phyloP scores from a whole-genome alignment of 2,797 vertebrate genomes.

The Morelia viridis region DNA sequence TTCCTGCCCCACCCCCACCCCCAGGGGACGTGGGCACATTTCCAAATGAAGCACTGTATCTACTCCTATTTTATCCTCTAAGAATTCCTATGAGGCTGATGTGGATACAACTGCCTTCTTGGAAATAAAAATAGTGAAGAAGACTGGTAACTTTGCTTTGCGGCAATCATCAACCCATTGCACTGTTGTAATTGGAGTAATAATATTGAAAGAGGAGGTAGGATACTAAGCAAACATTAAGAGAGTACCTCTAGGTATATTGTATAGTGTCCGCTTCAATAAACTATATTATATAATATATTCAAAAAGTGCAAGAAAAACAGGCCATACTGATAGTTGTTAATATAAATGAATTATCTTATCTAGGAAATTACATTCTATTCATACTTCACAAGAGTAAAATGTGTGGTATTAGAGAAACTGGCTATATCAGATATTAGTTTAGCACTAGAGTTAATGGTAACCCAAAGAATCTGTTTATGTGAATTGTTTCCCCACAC shows the following conservation, averaged over 20 bases:
- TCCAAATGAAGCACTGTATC: neutral
- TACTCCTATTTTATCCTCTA: neutral
- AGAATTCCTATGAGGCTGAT: neutral
- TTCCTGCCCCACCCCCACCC: neutral
- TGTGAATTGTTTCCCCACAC: neutral
- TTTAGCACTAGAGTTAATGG: neutral
- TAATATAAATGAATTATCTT: neutral
- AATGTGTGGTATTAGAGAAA: neutral
- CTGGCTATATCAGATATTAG: neutral
- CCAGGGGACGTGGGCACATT: neutral
- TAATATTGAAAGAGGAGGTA: neutral
- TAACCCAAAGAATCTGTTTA: neutral
- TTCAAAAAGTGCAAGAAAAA: neutral
- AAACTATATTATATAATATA: neutral
- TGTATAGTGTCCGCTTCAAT: neutral
- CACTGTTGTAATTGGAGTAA: neutral
- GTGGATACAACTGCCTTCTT: neutral
- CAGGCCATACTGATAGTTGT: neutral
- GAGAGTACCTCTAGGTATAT: neutral
- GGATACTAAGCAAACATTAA: neutral
- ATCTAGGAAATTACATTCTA: neutral
- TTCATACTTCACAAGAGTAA: neutral
- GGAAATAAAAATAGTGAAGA: neutral
- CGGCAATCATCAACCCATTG: neutral
- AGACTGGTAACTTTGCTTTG: neutral